Evolutionary conservation across 1,140 invertebrate genomes (phyloP).

Genomic region (Drosophila miranda): DNA sequence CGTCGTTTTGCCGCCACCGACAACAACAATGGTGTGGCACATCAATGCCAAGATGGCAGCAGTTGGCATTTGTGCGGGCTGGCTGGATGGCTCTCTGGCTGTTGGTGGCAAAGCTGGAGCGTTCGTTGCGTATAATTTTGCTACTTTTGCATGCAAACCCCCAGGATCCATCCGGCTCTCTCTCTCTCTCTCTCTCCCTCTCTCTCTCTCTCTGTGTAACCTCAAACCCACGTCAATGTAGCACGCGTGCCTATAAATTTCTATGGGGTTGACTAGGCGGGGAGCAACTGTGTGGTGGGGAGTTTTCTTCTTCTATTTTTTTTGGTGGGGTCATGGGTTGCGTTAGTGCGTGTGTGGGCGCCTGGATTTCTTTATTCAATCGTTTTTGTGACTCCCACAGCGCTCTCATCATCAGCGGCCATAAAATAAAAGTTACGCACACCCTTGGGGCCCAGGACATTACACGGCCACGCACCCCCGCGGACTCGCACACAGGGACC

Average conservation of each 20-base stretch:
- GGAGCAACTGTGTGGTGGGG: slow-evolving; percentile 5
- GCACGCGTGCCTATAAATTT: slow-evolving; percentile 75
- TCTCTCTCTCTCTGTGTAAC: background rate
- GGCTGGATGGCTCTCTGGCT: slow-evolving; percentile 11
- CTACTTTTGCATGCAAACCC: slow-evolving; percentile 48
- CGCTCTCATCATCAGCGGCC: slow-evolving; percentile 74
- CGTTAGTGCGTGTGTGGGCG: slow-evolving; percentile 24
- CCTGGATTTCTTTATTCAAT: slow-evolving; percentile 76
- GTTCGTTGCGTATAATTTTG: slow-evolving; percentile 57
- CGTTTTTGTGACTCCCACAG: slow-evolving; percentile 72
- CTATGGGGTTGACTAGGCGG: slow-evolving; percentile 33
- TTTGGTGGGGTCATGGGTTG: background rate
- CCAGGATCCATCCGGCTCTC: background rate
- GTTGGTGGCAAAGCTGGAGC: slow-evolving; percentile 28
- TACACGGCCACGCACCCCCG: slow-evolving; percentile 30
- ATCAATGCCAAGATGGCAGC: slow-evolving; percentile 56
- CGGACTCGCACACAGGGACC: background rate
- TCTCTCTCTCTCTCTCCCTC: too few species aligned
- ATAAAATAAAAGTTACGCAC: slow-evolving; percentile 82
- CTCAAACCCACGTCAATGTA: slow-evolving; percentile 46
- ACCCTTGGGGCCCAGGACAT: slow-evolving; percentile 69
- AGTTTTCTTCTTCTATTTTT: background rate
- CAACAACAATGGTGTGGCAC: slow-evolving; percentile 27
- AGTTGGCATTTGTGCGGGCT: slow-evolving; percentile 52
- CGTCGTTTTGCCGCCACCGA: slow-evolving; percentile 41